phyloP scores from a whole-genome alignment of 2,113 vertebrate species.

The Pangasianodon gigas region DNA sequence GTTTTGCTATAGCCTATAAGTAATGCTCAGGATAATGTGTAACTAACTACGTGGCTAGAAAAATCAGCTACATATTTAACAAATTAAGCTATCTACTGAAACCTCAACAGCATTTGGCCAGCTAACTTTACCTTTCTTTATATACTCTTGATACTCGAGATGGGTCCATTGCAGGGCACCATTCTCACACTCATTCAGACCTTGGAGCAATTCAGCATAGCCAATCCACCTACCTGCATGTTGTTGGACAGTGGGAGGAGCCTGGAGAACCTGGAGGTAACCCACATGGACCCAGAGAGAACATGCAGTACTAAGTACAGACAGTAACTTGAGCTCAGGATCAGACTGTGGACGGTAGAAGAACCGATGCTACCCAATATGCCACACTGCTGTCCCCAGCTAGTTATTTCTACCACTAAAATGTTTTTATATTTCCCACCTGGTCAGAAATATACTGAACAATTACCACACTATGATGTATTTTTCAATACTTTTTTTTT shows the following conservation, averaged over 20 bases:
- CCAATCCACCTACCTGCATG: background rate
- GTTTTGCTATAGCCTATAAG: background rate
- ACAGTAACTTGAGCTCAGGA: too few relatives aligned
- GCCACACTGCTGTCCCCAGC: too few relatives aligned
- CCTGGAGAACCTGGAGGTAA: too few relatives aligned
- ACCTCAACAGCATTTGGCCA: background rate
- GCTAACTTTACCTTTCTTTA: background rate
- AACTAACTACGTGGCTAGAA: background rate
- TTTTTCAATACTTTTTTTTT: too few relatives aligned
- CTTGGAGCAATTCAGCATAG: background rate
- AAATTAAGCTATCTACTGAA: background rate
- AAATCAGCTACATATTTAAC: background rate
- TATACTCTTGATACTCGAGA: background rate
- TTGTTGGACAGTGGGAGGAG: background rate
- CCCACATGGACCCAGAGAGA: too few relatives aligned
- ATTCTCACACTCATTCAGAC: background rate
- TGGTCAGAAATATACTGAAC: too few relatives aligned
- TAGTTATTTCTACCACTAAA: too few relatives aligned
- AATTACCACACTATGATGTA: too few relatives aligned
- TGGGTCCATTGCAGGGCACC: background rate
- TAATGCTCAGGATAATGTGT: background rate
- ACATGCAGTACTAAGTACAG: too few relatives aligned
- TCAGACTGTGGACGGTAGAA: too few relatives aligned
- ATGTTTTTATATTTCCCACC: too few relatives aligned
- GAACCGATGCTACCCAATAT: too few relatives aligned